These are phyloP conservation scores for Cassiopea xamachana DNA, from an alignment of 30 jellyfish, hydroid and myxozoan genomes.

Conservation along the genomic window DNA sequence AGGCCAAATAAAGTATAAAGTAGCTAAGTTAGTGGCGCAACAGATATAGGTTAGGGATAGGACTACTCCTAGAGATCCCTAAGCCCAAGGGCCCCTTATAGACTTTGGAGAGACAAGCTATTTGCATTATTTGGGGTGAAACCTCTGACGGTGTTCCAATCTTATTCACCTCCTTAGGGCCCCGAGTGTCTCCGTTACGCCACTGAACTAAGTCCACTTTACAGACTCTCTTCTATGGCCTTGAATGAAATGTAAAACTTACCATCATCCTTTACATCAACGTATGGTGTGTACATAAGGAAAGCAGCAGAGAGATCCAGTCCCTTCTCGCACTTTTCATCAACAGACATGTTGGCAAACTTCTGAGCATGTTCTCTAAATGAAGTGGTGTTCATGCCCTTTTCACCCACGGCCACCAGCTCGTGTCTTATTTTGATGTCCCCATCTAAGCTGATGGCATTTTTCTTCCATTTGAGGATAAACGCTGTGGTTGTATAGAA, in stretches of 20 bases:
- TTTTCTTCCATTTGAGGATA: conserved; percentile 55
- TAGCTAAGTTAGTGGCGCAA: too few relatives aligned
- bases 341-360: conserved; percentile 61
- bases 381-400: conserved; percentile 41
- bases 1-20: too few relatives aligned
- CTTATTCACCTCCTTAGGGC: too few relatives aligned
- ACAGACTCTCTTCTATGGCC: too few relatives aligned
- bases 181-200: too few relatives aligned
- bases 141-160: too few relatives aligned
- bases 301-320: conserved; percentile 83
- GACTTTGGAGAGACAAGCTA: too few relatives aligned
- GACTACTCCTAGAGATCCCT: too few relatives aligned
- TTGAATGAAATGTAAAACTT: not conserved
- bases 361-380: conserved; percentile 20
- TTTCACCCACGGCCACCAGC: conserved; percentile 17
- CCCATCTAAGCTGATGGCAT: conserved; percentile 2
- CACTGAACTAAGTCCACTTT: too few relatives aligned
- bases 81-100: too few relatives aligned
- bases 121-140: too few relatives aligned
- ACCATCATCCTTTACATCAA: conserved; percentile 48
- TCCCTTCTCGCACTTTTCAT: conserved; percentile 82
- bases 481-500: conserved; percentile 8
- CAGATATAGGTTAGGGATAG: too few relatives aligned
- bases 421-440: conserved; percentile 16
- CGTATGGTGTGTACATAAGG: conserved; percentile 80